These are phyloP conservation scores for Hemiscyllium ocellatum DNA, from an alignment of 2,113 vertebrate genomes.

Conservation along the genomic window DNA sequence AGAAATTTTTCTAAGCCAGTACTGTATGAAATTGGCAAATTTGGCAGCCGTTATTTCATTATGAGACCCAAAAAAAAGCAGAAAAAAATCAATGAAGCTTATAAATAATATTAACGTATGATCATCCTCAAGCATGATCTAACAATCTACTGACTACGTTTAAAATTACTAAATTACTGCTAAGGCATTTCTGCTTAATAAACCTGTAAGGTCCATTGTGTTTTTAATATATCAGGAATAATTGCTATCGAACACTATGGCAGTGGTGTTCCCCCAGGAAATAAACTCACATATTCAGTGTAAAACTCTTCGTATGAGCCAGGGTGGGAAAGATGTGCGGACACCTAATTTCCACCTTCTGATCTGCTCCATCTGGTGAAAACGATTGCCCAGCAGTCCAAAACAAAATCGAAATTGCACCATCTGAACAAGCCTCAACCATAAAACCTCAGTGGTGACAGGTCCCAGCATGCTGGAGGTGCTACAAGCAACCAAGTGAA, in stretches of 20 bases:
- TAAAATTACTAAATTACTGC: constrained; percentile 42
- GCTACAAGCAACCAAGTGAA: constrained; percentile 57
- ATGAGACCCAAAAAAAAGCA: neutral
- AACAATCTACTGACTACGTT: constrained; percentile 36
- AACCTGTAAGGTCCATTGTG: constrained; percentile 49
- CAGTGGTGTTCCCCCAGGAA: constrained; percentile 46
- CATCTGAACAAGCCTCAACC: constrained; percentile 51
- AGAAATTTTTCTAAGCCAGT: constrained; percentile 31
- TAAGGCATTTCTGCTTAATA: constrained; percentile 39
- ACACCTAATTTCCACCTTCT: constrained; percentile 78
- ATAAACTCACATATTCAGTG: constrained; percentile 44
- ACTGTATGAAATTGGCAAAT: constrained; percentile 36
- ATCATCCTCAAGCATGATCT: constrained; percentile 33
- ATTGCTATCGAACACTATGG: constrained; percentile 54
- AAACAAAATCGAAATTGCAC: constrained; percentile 55
- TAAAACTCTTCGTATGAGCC: constrained; percentile 51
- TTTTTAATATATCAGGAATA: constrained; percentile 56
- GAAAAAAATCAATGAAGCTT: constrained; percentile 35
- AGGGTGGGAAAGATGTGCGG: constrained; percentile 58
- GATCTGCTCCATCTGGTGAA: constrained; percentile 65
- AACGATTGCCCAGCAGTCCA: constrained; percentile 72
- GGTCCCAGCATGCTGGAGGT: constrained; percentile 56
- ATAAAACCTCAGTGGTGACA: constrained; percentile 45
- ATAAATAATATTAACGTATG: constrained; percentile 38
- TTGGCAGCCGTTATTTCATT: constrained; percentile 37